Evolutionary conservation across 2,113 vertebrate genomes (phyloP), one percentile per base, ranked within the genome.

Genomic region (Podarcis muralis): DNA sequence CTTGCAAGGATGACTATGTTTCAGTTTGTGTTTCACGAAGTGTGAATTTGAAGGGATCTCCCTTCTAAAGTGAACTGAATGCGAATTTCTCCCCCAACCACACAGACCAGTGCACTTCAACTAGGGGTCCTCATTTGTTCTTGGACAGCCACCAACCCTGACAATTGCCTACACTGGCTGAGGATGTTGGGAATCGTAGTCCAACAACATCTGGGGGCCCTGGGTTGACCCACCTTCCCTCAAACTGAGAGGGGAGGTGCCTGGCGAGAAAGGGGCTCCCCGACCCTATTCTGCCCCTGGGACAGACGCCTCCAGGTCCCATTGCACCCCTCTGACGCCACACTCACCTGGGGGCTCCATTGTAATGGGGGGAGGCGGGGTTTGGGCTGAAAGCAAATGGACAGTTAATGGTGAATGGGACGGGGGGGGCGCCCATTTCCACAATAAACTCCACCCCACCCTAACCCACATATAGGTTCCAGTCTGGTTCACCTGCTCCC

Each of bases 331-430:
- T 72, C 37, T 3, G 27, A 8, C 59, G 3, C 77, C 82, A n/a
- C n/a, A 84, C 96, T 97, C 94, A 99, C 98, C 98, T 97, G 97
- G 95, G 25, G 93, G 95, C 30, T 91, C 93, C 91, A 95, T n/a
- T 57, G 96, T 96, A 81, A 93, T 91, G 83, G 90, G 95, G 75
- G 95, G 88, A 65, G 96, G 95, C 83, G 94, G 96, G 91, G 95
- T 94, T 93, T 97, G 94, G 95, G 95, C 97, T 98, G 98, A 84
- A 98, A 98, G 94, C 96, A 97, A 96, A 98, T 88, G 93, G 77
- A 96, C 81, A 94, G 35, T 96, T 90, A 95, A 91, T 23, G 48
- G 48, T 4, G 32, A 79, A 25, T 18, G 1, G 0, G 15, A 62
- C 0, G n/a, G n/a, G 6, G 5, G 5, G 16, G 1, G 1, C 30